Conservation (phyloP, 2,797 vertebrate species). For the Poecilia wingei region DNA sequence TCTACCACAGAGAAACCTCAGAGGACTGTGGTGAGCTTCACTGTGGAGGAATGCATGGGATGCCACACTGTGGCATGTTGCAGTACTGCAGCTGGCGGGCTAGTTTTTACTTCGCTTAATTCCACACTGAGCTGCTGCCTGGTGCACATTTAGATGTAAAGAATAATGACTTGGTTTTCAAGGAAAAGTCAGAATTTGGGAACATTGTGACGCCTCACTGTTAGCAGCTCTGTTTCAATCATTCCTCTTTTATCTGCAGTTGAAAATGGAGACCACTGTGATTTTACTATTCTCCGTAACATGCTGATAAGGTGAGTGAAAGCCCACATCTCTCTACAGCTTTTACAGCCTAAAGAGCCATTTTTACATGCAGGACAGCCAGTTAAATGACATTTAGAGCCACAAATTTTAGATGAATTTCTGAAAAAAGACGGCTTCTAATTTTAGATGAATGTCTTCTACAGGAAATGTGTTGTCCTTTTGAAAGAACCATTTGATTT, state of each 20-base stretch:
- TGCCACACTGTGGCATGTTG: constrained; percentile 37
- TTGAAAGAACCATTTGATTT: too few relatives aligned
- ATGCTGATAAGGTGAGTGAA: constrained; percentile 93
- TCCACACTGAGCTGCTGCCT: neutral
- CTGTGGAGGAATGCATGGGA: neutral
- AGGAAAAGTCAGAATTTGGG: neutral
- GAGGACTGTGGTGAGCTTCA: constrained; percentile 25
- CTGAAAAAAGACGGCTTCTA: too few relatives aligned
- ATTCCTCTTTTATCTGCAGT: constrained; percentile 73
- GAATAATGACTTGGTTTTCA: neutral
- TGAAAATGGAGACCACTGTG: constrained; percentile 97
- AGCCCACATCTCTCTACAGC: neutral
- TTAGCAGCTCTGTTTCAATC: neutral
- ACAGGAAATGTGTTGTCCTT: too few relatives aligned
- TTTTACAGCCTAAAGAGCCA: too few relatives aligned
- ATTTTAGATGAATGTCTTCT: too few relatives aligned
- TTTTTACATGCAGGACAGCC: too few relatives aligned
- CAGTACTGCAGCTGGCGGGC: constrained; percentile 19
- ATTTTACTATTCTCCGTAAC: constrained; percentile 96
- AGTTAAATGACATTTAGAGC: too few relatives aligned
- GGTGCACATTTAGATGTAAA: neutral
- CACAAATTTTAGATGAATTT: too few relatives aligned
- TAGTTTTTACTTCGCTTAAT: neutral
- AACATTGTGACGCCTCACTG: neutral
- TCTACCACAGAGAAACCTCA: constrained; percentile 47